phyloP scores from a whole-genome alignment of 2,888 invertebrate species.

The Microctonus hyperodae region DNA sequence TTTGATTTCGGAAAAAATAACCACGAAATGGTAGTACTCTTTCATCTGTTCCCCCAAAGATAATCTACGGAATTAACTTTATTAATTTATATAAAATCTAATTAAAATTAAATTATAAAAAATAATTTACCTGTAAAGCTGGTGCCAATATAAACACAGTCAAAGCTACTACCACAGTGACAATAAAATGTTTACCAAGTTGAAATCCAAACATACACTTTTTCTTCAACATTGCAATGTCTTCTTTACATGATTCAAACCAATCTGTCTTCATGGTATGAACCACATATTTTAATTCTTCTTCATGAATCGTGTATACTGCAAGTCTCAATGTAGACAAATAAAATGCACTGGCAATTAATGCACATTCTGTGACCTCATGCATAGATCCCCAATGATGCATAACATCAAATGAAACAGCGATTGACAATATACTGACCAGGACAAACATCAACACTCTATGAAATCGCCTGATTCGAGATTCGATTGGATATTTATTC shows the following conservation, averaged over 20 bases:
- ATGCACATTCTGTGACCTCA: conserved; percentile 51
- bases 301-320: conserved; percentile 42
- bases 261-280: conserved; percentile 52
- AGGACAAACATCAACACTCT: conserved; percentile 39
- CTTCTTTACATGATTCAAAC: conserved; percentile 40
- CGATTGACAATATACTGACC: conserved; percentile 26
- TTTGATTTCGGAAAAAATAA: conserved; percentile 47
- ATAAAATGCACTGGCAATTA: conserved; percentile 43
- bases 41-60: conserved; percentile 34
- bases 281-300: conserved; percentile 48
- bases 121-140: conserved; percentile 45
- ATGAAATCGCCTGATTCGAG: conserved; percentile 36
- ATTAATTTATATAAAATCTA: conserved; percentile 2
- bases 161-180: conserved; percentile 41
- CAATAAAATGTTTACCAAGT: conserved; percentile 50
- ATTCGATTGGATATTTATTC: conserved; percentile 15
- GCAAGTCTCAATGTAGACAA: conserved; percentile 45
- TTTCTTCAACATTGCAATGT: conserved; percentile 40
- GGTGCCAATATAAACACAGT: conserved; percentile 42
- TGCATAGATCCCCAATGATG: conserved; percentile 45
- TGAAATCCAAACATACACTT: conserved; percentile 47
- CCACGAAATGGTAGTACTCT: conserved; percentile 50
- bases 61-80: conserved; percentile 34
- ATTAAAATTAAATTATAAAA: conserved; percentile 2
- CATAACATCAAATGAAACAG: conserved; percentile 43